Evolutionary conservation across 2,888 invertebrate species (phyloP), one percentile per base, ranked within the genome.

Genomic region (Athetis lepigone): DNA sequence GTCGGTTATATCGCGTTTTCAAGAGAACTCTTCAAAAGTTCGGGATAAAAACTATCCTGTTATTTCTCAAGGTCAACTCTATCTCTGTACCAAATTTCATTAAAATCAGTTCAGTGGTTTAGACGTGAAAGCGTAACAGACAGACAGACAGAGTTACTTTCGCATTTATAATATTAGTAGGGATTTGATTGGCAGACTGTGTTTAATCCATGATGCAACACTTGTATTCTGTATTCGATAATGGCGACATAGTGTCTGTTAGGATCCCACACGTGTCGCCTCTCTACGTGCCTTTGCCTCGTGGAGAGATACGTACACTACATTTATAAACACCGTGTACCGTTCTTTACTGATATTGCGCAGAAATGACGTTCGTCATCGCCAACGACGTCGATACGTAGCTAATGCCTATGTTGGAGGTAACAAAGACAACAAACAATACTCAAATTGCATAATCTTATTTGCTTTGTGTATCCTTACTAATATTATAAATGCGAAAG

Each of bases 161-260:
- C n/a, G n/a, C n/a, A n/a, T n/a, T n/a, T n/a, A 25, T 25, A 25
- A 25, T 25, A 25, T 4, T 25, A 25, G 3, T 4, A 25, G 6
- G 4, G 4, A 3, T 2, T 33, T 11, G 2, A 33, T 13, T 8
- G 13, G 33, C 8, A 3, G 13, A 33, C 33, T 33, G 33, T 29
- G 29, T 33, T 33, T 16, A 37, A 60, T 40, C 23, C 21, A 49
- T 57, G 52, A 75, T 65, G 59, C 64, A 69, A 68, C 46, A 45
- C 23, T 46, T 46, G 59, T 54, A 56, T 62, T 59, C 40, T 29
- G 40, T 50, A 40, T 62, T 62, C 33, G 51, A 58, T 65, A 77
- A 57, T 52, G 83, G 83, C 80, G 85, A 79, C 85, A 76, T 67
- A 66, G 54, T 70, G 85, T 85, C 85, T 85, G 77, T 50, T 43